Evolutionary conservation across 1,140 invertebrate species (phyloP).

Genomic region (Lepidotrigona ventralis): DNA sequence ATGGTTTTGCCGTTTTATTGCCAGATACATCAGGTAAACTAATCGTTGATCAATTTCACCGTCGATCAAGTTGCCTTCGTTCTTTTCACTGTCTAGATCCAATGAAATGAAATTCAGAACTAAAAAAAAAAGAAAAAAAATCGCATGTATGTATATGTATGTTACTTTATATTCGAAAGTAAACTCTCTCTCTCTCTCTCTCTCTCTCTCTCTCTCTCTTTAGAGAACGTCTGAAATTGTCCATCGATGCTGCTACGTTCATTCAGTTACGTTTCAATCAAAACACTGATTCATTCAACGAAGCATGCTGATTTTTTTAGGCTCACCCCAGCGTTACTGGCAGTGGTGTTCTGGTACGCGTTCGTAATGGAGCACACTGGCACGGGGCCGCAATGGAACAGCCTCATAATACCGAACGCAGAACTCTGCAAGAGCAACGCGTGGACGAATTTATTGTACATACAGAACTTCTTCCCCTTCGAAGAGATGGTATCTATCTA

Average conservation of each 20-base stretch:
- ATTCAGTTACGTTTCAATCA: neutral
- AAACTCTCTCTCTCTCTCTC: too few relatives aligned
- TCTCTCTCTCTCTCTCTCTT: too few relatives aligned
- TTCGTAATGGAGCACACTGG: constrained; percentile 86
- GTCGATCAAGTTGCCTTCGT: too few relatives aligned
- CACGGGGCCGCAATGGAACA: constrained; percentile 86
- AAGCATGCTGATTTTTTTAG: constrained; percentile 61
- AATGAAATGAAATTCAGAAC: too few relatives aligned
- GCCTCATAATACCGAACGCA: constrained; percentile 82
- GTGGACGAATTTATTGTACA: constrained; percentile 86
- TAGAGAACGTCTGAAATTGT: too few relatives aligned
- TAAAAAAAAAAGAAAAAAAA: too few relatives aligned
- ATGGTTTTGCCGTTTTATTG: constrained; percentile 82
- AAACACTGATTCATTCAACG: constrained; percentile 3
- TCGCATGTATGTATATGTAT: too few relatives aligned
- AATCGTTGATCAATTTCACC: neutral
- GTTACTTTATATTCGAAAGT: too few relatives aligned
- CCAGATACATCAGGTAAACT: constrained; percentile 82
- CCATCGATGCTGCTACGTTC: too few relatives aligned
- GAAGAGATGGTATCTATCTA: constrained; percentile 83
- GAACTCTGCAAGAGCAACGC: constrained; percentile 84
- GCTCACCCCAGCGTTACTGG: constrained; percentile 84
- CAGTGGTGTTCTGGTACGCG: constrained; percentile 85
- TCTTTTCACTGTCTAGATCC: too few relatives aligned
- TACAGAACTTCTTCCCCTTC: constrained; percentile 87